A percentile compares a stretch with the other conserved stretches of the same genome.
Conservation (phyloP, 2,113 vertebrate genomes). For the Sialia sialis region DNA sequence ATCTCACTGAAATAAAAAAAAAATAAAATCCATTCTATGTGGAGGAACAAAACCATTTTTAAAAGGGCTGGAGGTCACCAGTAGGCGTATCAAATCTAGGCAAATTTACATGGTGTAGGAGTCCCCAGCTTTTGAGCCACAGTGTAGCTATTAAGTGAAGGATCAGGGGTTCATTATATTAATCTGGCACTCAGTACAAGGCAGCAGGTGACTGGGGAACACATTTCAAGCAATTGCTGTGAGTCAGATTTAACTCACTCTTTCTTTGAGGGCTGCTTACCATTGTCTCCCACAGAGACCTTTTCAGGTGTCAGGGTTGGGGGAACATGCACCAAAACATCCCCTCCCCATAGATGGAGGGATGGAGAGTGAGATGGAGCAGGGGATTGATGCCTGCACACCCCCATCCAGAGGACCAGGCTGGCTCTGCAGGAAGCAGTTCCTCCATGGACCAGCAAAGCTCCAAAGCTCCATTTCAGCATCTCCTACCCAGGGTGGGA, state of each 20-base stretch:
- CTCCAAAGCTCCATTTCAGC: not conserved
- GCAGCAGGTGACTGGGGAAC: conserved; percentile 45
- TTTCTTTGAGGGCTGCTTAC: not conserved
- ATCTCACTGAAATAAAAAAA: not conserved
- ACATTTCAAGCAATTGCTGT: not conserved
- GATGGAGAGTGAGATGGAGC: not conserved
- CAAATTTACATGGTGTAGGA: conserved; percentile 56
- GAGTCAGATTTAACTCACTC: not conserved
- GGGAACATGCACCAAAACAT: not conserved
- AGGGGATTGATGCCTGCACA: not conserved
- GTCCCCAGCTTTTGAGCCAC: conserved; percentile 45
- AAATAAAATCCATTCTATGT: not conserved
- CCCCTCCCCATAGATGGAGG: not conserved
- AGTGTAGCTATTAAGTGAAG: conserved; percentile 45
- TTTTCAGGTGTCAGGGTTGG: not conserved
- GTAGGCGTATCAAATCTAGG: conserved; percentile 52
- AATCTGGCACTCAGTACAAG: not conserved
- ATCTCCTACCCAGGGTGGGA: not conserved
- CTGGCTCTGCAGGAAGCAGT: not conserved
- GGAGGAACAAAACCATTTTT: not conserved
- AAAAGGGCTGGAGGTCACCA: conserved; percentile 15
- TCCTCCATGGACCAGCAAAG: not conserved
- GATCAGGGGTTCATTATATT: conserved; percentile 39
- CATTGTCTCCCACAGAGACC: not conserved
- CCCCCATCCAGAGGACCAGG: not conserved